Conservation (phyloP, 2,113 vertebrate genomes). For the Leucoraja erinaceus region DNA sequence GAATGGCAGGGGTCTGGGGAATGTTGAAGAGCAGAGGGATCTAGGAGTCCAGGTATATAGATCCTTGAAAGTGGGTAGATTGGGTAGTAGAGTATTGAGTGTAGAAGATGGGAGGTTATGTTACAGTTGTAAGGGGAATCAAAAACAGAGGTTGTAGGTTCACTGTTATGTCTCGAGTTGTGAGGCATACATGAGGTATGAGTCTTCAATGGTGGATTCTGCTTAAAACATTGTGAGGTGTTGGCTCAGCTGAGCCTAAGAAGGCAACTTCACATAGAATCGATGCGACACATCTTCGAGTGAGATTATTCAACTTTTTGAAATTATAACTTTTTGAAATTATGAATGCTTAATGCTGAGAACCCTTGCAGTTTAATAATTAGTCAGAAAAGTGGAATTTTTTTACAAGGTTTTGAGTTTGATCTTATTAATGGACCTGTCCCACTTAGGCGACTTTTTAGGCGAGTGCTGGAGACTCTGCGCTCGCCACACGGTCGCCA, state of each 20-base stretch:
- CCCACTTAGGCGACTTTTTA: too few relatives aligned
- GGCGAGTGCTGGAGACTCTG: too few relatives aligned
- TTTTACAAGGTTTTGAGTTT: not conserved
- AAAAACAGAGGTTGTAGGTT: not conserved
- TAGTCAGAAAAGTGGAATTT: not conserved
- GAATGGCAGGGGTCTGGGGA: too few relatives aligned
- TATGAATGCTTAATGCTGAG: too few relatives aligned
- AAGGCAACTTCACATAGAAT: not conserved
- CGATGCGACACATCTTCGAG: not conserved
- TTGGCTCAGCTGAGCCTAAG: not conserved
- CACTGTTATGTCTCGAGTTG: not conserved
- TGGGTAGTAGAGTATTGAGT: too few relatives aligned
- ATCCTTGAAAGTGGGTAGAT: too few relatives aligned
- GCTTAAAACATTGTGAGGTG: not conserved
- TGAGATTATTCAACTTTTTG: not conserved
- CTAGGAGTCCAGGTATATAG: too few relatives aligned
- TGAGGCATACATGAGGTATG: not conserved
- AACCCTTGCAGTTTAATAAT: not conserved
- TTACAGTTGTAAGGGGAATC: too few relatives aligned
- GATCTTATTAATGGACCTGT: not conserved
- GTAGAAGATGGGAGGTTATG: too few relatives aligned
- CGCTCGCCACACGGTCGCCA: too few relatives aligned
- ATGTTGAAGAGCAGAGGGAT: too few relatives aligned
- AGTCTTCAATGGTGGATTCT: not conserved
- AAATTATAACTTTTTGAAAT: too few relatives aligned